phyloP scores from a whole-genome alignment of 1,140 invertebrate genomes.

The Micrasema minimum region DNA sequence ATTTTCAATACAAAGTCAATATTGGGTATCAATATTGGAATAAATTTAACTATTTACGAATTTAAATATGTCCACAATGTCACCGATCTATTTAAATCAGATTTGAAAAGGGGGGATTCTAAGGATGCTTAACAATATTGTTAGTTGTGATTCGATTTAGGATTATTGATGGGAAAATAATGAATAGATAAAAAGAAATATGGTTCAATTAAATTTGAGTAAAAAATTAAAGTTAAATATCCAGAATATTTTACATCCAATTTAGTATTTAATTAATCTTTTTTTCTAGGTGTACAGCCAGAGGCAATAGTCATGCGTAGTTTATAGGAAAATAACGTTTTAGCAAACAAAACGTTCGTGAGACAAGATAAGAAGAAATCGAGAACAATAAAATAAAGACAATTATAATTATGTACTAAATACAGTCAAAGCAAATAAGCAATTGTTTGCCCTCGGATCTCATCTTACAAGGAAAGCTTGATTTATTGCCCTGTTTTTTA shows the following conservation, averaged over 20 bases:
- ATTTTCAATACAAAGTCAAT: no score
- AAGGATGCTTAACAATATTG: constrained; percentile 11
- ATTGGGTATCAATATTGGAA: constrained; percentile 39
- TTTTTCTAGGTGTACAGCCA: no score
- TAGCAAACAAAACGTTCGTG: no score
- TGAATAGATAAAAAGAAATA: no score
- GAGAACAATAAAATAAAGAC: constrained; percentile 7
- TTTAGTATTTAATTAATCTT: no score
- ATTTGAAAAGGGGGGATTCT: background rate
- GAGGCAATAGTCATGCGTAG: no score
- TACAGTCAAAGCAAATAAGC: background rate
- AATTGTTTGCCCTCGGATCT: constrained; percentile 13
- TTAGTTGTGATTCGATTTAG: constrained; percentile 15
- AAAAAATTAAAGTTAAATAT: no score
- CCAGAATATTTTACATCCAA: no score
- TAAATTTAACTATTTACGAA: constrained; percentile 19
- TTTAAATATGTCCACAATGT: background rate
- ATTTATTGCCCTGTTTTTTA: constrained; percentile 27
- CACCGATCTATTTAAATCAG: background rate
- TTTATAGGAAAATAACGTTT: no score
- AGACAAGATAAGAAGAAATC: background rate
- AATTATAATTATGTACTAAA: constrained; percentile 6
- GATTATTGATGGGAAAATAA: constrained; percentile 1
- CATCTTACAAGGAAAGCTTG: constrained; percentile 4
- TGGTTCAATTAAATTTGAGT: no score